Percentiles rank a stretch among this genome's conserved stretches.
phyloP scores from a whole-genome alignment of 2,888 invertebrate species.

The Melinaea menophilus region DNA sequence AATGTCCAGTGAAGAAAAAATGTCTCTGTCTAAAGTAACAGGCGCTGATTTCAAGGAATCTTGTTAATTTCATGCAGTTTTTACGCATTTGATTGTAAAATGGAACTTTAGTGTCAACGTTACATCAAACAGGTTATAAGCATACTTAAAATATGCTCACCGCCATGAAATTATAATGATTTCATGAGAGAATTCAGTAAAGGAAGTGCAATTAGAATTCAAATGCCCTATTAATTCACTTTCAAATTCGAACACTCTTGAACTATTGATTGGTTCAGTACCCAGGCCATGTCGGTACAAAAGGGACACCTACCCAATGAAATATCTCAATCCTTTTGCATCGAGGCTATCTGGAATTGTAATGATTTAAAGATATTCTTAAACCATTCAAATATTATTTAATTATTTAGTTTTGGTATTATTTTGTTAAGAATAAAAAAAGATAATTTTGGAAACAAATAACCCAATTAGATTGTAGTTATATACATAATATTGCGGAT shows the following conservation, averaged over 20 bases:
- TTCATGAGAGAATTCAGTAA: neutral
- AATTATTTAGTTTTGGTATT: too few species aligned
- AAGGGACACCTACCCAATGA: too few species aligned
- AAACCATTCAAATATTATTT: too few species aligned
- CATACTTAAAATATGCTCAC: neutral
- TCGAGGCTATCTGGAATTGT: too few species aligned
- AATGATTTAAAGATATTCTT: too few species aligned
- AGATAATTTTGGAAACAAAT: too few species aligned
- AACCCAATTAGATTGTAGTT: too few species aligned
- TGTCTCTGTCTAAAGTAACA: neutral
- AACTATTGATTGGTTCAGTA: neutral
- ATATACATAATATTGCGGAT: too few species aligned
- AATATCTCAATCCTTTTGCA: too few species aligned
- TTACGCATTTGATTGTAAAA: neutral
- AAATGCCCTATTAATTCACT: conserved; percentile 1
- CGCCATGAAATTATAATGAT: neutral
- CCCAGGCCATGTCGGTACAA: neutral
- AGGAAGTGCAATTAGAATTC: conserved; percentile 1
- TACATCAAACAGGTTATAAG: neutral
- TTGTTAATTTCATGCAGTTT: neutral
- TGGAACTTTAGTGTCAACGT: neutral
- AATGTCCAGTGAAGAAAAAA: too few species aligned
- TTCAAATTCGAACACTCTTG: neutral
- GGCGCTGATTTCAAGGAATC: neutral
- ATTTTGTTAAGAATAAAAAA: too few species aligned